Evolutionary conservation across 1,140 invertebrate species (phyloP).

Genomic region (Drosophila truncata): DNA sequence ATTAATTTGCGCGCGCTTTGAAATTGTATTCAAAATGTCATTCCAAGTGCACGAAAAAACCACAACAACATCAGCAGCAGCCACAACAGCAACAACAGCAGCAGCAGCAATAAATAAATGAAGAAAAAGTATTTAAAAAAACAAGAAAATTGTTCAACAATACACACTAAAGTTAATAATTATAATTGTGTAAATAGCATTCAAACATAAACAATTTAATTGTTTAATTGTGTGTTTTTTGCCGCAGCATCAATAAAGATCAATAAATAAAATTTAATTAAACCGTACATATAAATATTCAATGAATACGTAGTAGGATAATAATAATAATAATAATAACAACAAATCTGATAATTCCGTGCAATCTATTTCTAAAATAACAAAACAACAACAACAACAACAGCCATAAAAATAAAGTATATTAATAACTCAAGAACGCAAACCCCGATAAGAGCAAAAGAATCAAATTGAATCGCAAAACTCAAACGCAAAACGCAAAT

Average conservation of each 20-base stretch:
- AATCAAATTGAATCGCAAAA: slow-evolving; percentile 53
- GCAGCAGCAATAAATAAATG: slow-evolving; percentile 34
- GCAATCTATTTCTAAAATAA: slow-evolving; percentile 84
- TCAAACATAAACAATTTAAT: slow-evolving; percentile 74
- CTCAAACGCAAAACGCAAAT: slow-evolving; percentile 30
- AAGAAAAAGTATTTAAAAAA: slow-evolving; percentile 19
- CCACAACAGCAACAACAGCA: slow-evolving; percentile 14
- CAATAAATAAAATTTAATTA: slow-evolving; percentile 54
- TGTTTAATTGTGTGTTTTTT: slow-evolving; percentile 68
- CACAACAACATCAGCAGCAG: slow-evolving; percentile 11
- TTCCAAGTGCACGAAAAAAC: slow-evolving; percentile 54
- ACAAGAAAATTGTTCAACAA: slow-evolving; percentile 61
- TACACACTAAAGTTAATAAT: slow-evolving; percentile 49
- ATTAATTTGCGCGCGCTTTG: slow-evolving; percentile 53
- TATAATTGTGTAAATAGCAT: slow-evolving; percentile 50
- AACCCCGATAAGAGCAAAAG: slow-evolving; percentile 43
- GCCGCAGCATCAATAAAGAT: slow-evolving; percentile 27
- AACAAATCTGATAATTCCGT: slow-evolving; percentile 69
- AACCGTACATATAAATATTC: slow-evolving; percentile 64
- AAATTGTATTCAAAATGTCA: slow-evolving; percentile 68
- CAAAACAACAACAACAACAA: slow-evolving; percentile 40
- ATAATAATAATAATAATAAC: slow-evolving; percentile 53
- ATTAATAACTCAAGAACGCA: slow-evolving; percentile 52
- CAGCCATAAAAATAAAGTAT: slow-evolving; percentile 53
- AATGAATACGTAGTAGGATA: slow-evolving; percentile 71